phyloP scores from a whole-genome alignment of 2,888 invertebrate genomes.

The Philereme vetulata region DNA sequence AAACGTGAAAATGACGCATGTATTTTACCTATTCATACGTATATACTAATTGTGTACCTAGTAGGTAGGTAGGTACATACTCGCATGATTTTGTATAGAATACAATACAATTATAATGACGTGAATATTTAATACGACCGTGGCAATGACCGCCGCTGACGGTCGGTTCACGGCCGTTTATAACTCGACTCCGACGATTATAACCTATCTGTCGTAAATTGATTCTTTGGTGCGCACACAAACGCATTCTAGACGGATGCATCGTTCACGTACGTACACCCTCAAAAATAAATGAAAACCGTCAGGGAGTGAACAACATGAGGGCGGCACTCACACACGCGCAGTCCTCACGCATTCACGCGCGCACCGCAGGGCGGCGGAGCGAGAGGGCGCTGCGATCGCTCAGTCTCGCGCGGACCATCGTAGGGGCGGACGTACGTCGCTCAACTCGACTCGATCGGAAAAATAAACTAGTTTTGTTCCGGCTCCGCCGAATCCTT shows the following conservation, averaged over 20 bases:
- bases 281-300: constrained; percentile 57
- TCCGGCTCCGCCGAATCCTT: constrained; percentile 71
- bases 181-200: constrained; percentile 58
- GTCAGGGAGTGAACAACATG: constrained; percentile 47
- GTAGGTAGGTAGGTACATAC: not conserved
- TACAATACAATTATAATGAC: constrained; percentile 58
- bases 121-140: constrained; percentile 74
- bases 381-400: constrained; percentile 73
- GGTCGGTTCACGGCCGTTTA: constrained; percentile 78
- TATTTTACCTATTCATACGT: constrained; percentile 2
- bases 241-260: constrained; percentile 47
- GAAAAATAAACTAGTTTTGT: constrained; percentile 80
- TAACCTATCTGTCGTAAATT: constrained; percentile 49
- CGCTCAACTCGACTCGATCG: constrained; percentile 68
- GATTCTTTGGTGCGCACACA: constrained; percentile 39
- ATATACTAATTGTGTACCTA: not conserved
- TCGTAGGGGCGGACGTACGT: constrained; percentile 65
- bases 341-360: constrained; percentile 54
- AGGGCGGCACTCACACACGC: constrained; percentile 58
- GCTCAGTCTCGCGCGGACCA: constrained; percentile 83
- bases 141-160: constrained; percentile 78
- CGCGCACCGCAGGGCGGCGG: constrained; percentile 53
- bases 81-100: constrained; percentile 27
- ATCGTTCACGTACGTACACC: constrained; percentile 36
- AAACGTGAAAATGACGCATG: not conserved